Conservation (phyloP, 2,888 invertebrate genomes). For the Eucriotettix oculatus region DNA sequence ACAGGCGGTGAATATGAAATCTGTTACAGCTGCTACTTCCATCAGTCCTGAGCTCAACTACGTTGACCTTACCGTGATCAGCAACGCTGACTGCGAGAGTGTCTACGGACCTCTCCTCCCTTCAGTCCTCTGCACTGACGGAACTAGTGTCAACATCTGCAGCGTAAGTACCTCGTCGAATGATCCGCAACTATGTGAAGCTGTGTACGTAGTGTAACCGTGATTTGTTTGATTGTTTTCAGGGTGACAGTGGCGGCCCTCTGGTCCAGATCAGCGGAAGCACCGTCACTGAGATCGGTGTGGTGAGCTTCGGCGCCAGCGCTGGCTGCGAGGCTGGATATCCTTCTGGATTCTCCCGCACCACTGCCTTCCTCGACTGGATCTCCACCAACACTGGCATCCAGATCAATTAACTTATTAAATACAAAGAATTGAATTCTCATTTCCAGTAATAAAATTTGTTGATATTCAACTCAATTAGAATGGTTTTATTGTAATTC, state of each 20-base stretch:
- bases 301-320: slow-evolving; percentile 18
- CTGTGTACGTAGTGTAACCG: too few species aligned
- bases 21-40: neutral
- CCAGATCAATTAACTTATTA: too few species aligned
- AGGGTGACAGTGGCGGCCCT: slow-evolving; percentile 22
- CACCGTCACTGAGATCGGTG: slow-evolving; percentile 16
- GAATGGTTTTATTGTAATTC: too few species aligned
- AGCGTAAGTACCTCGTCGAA: slow-evolving; percentile 15
- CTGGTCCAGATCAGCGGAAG: slow-evolving; percentile 13
- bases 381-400: slow-evolving; percentile 16
- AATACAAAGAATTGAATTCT: too few species aligned
- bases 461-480: too few species aligned
- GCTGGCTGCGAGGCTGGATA: slow-evolving; percentile 18
- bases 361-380: slow-evolving; percentile 17
- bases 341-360: slow-evolving; percentile 19
- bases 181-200: neutral
- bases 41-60: neutral
- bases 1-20: neutral
- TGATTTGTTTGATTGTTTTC: neutral
- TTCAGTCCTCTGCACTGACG: slow-evolving; percentile 17
- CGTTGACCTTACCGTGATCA: neutral
- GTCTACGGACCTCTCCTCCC: neutral
- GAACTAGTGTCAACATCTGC: slow-evolving; percentile 17
- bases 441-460: too few species aligned
- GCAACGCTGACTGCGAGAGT: neutral